phyloP scores from a whole-genome alignment of 2,888 invertebrate species.

The Stenichneumon culpator region DNA sequence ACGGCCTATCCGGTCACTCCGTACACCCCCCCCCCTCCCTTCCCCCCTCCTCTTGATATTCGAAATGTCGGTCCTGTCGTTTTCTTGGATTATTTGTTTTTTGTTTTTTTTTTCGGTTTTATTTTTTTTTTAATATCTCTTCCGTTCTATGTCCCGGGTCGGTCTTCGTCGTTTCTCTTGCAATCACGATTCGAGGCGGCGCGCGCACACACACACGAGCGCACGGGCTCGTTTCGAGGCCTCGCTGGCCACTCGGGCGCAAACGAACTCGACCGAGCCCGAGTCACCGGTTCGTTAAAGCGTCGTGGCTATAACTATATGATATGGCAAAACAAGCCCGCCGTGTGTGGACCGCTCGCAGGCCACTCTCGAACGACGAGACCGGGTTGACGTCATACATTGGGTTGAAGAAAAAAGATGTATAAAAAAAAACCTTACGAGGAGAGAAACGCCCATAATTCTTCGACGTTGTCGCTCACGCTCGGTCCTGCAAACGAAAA shows the following conservation, averaged over 20 bases:
- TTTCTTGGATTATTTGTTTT: not conserved
- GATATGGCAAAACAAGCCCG: conserved; percentile 8
- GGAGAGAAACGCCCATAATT: conserved; percentile 55
- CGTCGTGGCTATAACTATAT: conserved; percentile 13
- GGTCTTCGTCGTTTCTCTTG: conserved; percentile 25
- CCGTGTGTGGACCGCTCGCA: not conserved
- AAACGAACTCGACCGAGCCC: conserved; percentile 48
- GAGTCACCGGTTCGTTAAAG: conserved; percentile 41
- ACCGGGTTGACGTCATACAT: conserved; percentile 56
- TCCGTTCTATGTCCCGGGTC: conserved; percentile 1
- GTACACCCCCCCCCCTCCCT: not conserved
- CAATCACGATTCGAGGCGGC: conserved; percentile 31
- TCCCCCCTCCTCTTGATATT: too few relatives aligned
- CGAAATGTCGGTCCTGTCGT: not conserved
- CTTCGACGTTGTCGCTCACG: conserved; percentile 23
- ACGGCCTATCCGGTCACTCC: not conserved
- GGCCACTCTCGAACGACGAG: conserved; percentile 17
- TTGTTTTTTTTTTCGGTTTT: not conserved
- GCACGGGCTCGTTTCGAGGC: conserved; percentile 47
- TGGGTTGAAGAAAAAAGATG: conserved; percentile 9
- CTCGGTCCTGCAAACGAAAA: conserved; percentile 21
- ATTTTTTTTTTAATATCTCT: not conserved
- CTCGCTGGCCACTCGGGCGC: conserved; percentile 53
- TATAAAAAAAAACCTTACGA: not conserved
- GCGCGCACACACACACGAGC: not conserved